Conservation (phyloP, 2,888 invertebrate genomes). For the Pinctada fucata region DNA sequence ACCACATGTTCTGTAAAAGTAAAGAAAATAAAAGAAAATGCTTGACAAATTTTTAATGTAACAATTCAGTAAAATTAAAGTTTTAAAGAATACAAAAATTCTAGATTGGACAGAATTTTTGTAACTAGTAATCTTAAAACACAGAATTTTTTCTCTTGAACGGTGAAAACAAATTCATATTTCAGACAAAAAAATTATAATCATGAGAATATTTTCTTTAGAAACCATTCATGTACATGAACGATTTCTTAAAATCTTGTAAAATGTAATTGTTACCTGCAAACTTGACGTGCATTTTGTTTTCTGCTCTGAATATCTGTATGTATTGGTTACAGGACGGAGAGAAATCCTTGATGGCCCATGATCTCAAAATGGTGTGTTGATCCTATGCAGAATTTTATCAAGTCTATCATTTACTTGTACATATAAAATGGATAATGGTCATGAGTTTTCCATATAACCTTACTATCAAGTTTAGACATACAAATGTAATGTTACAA, state of each 20-base stretch:
- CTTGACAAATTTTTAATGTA: too few relatives aligned
- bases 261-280: too few relatives aligned
- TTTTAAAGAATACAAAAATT: neutral
- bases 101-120: too few relatives aligned
- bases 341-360: conserved; percentile 99
- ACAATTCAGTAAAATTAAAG: neutral
- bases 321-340: conserved; percentile 98
- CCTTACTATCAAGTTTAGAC: neutral
- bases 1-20: conserved; percentile 89
- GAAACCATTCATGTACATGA: too few relatives aligned
- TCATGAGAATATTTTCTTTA: too few relatives aligned
- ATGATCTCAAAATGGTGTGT: conserved; percentile 89
- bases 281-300: conserved; percentile 98
- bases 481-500: neutral
- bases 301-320: conserved; percentile 98
- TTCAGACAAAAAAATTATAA: too few relatives aligned
- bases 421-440: neutral
- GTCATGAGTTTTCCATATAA: neutral
- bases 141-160: too few relatives aligned
- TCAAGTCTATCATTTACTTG: neutral
- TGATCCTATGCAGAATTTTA: conserved; percentile 82
- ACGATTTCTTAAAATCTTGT: too few relatives aligned
- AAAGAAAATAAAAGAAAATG: neutral
- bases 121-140: too few relatives aligned
- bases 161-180: too few relatives aligned